Base-by-base conservation (phyloP, 2,113 vertebrate genomes). In the Balaenoptera acutorostrata region DNA sequence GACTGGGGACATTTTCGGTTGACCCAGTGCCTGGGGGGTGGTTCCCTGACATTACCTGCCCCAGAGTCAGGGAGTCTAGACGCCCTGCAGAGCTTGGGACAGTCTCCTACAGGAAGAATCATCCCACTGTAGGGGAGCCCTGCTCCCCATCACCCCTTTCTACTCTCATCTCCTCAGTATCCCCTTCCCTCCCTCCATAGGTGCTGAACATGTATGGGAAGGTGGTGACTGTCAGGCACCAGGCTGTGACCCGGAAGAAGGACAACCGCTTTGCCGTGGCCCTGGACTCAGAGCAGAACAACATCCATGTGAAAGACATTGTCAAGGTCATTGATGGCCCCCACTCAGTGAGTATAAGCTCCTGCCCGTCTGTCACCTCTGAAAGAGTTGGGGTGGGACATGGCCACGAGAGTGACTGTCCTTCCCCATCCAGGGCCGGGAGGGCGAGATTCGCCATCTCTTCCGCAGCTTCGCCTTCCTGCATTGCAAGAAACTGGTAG, bases 401-500 rank as follows among this genome's bases (percentile, higher is more conserved):
- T 10, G 14, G 27, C 25, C 23, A 4, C 1, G 2, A n/a, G 12
- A 41, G 17, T 95, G 46, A 83, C 82, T 10, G 2, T 92, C n/a
- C 20, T 90, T 63, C 72, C 52, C 31, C 7, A 2, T 31, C 69
- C 95, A 99, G 99, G 99, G 99, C 41, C 99, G 99, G 0, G 99
- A 99, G 63, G 99, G 99, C 0, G 99, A 99, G 97, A 99, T 99
- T 57, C 99, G 99, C 0, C 99, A 99, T 96, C 98, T 99, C 3
- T 99, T 99, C 98, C 98, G 99, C 0, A 99, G 99, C 86, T 99
- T 99, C 2, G 99, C 99, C 55, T 99, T 99, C 98, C 99, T 99
- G n/a, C 99, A 99, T 94, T 99, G 99, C 88, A 99, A 99, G 98
- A 99, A 99, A 96, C 98, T 99, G 97, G 99, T 99, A 95, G 99